Percentiles rank a stretch among this genome's conserved stretches.
Conservation (phyloP, 1,140 invertebrate genomes). For the Brachionus paranguensis region DNA sequence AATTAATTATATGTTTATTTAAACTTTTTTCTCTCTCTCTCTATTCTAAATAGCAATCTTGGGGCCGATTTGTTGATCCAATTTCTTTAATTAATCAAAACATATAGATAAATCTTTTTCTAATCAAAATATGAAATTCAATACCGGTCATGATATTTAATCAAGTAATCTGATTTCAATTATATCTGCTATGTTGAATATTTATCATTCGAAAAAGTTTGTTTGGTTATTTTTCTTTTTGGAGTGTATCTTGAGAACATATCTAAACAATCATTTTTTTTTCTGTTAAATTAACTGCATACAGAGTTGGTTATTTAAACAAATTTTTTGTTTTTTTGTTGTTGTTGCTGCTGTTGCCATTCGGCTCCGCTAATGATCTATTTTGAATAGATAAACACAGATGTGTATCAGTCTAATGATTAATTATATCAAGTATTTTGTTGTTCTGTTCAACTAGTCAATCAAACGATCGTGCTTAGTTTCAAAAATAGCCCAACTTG, state of each 20-base stretch:
- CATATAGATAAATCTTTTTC: neutral
- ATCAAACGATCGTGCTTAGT: neutral
- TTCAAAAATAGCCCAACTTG: too few relatives aligned
- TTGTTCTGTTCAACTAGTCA: neutral
- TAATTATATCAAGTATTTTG: neutral
- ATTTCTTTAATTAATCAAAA: neutral
- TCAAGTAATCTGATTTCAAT: neutral
- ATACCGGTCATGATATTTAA: conserved; percentile 19
- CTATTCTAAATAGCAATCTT: neutral
- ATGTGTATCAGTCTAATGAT: neutral
- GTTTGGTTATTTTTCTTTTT: neutral
- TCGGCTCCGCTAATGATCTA: neutral
- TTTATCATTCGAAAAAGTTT: neutral
- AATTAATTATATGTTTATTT: conserved; percentile 26
- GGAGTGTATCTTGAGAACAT: neutral
- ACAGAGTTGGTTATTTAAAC: too few relatives aligned
- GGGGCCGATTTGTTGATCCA: neutral
- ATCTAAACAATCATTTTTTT: neutral
- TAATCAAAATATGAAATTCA: neutral
- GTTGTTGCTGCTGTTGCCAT: too few relatives aligned
- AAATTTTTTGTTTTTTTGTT: too few relatives aligned
- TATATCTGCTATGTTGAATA: neutral
- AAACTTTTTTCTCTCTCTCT: neutral
- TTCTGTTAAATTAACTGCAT: neutral
- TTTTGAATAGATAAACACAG: neutral